Percentiles rank a stretch among this genome's conserved stretches.
These are phyloP conservation scores for Neosalanx taihuensis DNA, from an alignment of 2,797 vertebrate species.

Conservation along the genomic window DNA sequence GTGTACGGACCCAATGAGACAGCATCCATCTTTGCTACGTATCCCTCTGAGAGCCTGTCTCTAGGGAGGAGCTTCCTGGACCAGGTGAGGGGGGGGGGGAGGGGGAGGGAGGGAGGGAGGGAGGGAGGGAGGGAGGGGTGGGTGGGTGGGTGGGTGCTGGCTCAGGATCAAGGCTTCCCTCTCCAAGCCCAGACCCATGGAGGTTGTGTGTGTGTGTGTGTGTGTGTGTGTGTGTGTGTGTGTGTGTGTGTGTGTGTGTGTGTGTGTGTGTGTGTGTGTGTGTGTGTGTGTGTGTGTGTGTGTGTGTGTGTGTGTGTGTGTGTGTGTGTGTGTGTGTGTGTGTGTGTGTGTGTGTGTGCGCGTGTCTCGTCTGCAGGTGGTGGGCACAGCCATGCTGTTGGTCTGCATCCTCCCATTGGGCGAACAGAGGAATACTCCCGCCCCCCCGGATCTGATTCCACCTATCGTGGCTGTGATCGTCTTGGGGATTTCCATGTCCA, in stretches of 20 bases:
- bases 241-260: neutral
- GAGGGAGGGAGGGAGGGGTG: too few relatives aligned
- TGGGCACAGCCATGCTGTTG: constrained; percentile 78
- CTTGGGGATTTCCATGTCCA: constrained; percentile 73
- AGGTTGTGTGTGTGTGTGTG: neutral
- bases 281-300: neutral
- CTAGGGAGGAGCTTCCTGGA: constrained; percentile 76
- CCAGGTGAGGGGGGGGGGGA: constrained; percentile 64
- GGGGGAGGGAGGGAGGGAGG: too few relatives aligned
- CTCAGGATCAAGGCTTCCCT: neutral
- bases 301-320: neutral
- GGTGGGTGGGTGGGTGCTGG: too few relatives aligned
- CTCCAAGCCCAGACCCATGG: neutral
- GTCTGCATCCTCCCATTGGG: constrained; percentile 72
- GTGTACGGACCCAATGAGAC: constrained; percentile 78
- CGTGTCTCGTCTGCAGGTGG: constrained; percentile 58
- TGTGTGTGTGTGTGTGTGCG: neutral
- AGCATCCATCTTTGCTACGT: constrained; percentile 84
- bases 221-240: neutral
- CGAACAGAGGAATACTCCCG: constrained; percentile 73
- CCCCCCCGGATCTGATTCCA: constrained; percentile 74
- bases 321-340: neutral
- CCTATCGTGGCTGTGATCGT: constrained; percentile 73
- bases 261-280: neutral
- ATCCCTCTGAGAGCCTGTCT: constrained; percentile 70